These are phyloP conservation scores for Betta splendens DNA, from an alignment of 2,797 vertebrate species.

Conservation along the genomic window DNA sequence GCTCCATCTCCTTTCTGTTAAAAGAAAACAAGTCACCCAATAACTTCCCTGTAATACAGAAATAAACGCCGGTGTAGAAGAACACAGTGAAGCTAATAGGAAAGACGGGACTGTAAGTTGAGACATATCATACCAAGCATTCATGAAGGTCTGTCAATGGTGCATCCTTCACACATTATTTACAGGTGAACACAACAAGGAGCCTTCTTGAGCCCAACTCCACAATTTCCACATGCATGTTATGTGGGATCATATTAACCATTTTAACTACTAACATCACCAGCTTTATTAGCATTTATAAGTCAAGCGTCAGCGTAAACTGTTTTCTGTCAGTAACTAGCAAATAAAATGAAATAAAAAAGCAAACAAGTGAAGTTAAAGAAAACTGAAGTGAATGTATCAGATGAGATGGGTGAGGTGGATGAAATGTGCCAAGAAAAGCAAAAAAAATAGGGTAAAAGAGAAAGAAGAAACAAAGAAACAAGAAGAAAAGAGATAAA, in stretches of 20 bases:
- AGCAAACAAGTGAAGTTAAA: constrained; percentile 34
- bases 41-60: background rate
- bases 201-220: constrained; percentile 11
- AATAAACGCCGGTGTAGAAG: background rate
- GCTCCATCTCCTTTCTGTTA: constrained; percentile 90
- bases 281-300: constrained; percentile 24
- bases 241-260: constrained; percentile 6
- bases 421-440: constrained; percentile 36
- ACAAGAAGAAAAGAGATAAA: constrained; percentile 62
- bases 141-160: constrained; percentile 27
- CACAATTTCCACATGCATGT: constrained; percentile 42
- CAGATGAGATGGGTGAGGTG: constrained; percentile 26
- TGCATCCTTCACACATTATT: constrained; percentile 28
- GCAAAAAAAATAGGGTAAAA: background rate
- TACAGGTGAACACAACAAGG: constrained; percentile 6
- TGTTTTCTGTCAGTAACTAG: constrained; percentile 34
- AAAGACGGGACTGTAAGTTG: constrained; percentile 5
- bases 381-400: constrained; percentile 35
- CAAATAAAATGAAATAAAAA: constrained; percentile 40
- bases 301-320: constrained; percentile 21
- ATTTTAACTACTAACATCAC: constrained; percentile 23
- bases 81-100: constrained; percentile 5
- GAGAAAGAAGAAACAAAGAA: no score
- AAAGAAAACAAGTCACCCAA: constrained; percentile 42
- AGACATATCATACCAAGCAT: constrained; percentile 15